Conservation (phyloP, 2,113 vertebrate species). For the Alligator mississippiensis region DNA sequence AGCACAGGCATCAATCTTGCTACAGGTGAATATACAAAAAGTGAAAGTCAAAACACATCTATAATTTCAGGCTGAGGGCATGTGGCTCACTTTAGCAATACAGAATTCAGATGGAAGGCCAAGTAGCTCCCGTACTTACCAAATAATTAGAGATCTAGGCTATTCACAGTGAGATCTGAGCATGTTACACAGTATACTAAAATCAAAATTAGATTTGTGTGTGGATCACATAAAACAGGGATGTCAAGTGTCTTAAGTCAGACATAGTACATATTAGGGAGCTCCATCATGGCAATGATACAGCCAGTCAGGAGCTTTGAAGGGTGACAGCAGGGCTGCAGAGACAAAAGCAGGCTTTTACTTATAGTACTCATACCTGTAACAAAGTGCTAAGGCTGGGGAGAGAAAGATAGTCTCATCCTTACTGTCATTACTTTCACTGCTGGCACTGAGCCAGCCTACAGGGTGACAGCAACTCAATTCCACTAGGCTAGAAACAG, state of each 20-base stretch:
- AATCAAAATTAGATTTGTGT: background rate
- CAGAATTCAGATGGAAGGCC: background rate
- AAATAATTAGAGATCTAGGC: background rate
- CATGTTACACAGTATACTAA: background rate
- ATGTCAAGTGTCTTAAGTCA: background rate
- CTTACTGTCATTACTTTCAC: background rate
- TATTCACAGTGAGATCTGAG: background rate
- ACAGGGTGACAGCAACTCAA: background rate
- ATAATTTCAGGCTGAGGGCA: background rate
- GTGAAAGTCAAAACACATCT: constrained; percentile 13
- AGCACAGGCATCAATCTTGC: background rate
- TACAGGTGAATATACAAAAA: background rate
- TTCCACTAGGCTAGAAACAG: background rate
- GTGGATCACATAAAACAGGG: accelerated
- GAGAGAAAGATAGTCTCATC: background rate
- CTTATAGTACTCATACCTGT: background rate
- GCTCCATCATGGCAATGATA: background rate
- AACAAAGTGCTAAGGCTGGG: background rate
- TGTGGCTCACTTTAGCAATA: background rate
- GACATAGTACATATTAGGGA: accelerated
- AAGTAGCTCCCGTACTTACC: background rate
- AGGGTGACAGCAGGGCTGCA: background rate
- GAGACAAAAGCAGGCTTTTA: background rate
- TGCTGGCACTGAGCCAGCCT: background rate
- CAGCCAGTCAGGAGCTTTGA: background rate